Conservation (phyloP, 1,140 invertebrate species). For the Cryptotermes secundus region DNA sequence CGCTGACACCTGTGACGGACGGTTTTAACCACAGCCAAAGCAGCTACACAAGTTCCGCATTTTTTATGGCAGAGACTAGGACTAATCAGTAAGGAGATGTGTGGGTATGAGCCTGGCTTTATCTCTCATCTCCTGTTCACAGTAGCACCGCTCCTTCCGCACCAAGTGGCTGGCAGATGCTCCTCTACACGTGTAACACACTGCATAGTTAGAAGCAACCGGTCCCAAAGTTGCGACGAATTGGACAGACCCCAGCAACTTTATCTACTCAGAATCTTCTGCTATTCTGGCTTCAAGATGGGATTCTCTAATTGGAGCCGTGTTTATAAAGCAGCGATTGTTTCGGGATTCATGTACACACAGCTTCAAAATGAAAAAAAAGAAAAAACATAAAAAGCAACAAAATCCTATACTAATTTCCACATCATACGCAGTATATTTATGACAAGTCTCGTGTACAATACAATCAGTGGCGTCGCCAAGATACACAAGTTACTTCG, state of each 20-base stretch:
- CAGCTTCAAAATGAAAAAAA: neutral
- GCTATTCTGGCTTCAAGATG: neutral
- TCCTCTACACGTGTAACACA: neutral
- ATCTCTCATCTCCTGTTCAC: neutral
- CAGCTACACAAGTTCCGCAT: neutral
- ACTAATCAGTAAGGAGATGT: neutral
- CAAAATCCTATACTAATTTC: too few species aligned
- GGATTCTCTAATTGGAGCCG: neutral
- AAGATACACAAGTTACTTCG: too few species aligned
- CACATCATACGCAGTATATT: too few species aligned
- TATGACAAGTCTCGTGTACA: too few species aligned
- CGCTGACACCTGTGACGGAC: neutral
- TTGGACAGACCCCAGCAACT: neutral
- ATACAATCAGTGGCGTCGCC: too few species aligned
- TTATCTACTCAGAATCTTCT: neutral
- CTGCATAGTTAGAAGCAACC: neutral
- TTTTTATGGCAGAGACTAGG: neutral
- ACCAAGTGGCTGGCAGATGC: neutral
- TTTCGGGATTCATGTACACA: neutral
- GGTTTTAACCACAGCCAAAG: neutral
- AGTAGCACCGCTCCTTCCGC: neutral
- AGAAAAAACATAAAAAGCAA: neutral
- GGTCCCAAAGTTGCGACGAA: neutral
- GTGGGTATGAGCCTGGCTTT: neutral
- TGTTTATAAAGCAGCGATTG: neutral